Conservation (phyloP, 2,888 invertebrate genomes). For the Megamerina dolium region DNA sequence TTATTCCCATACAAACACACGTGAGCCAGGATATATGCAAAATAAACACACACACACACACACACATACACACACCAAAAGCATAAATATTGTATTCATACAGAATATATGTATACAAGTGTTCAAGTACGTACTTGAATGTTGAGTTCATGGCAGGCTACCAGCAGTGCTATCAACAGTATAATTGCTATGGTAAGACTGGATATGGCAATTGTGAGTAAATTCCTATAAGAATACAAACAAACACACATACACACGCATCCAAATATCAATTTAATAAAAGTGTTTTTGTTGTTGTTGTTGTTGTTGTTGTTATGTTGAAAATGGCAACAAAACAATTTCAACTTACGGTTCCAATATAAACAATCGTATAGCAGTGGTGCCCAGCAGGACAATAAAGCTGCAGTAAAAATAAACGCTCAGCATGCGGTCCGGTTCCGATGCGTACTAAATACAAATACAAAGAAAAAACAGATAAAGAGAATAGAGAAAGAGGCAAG, state of each 20-base stretch:
- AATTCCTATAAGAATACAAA: constrained; percentile 24
- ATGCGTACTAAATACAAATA: constrained; percentile 62
- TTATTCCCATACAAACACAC: too few relatives aligned
- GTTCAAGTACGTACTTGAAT: constrained; percentile 49
- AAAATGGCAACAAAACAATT: not conserved
- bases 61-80: too few relatives aligned
- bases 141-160: constrained; percentile 55
- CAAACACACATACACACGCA: too few relatives aligned
- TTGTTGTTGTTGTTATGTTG: too few relatives aligned
- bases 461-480: not conserved
- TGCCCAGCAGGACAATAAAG: constrained; percentile 63
- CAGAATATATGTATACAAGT: too few relatives aligned
- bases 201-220: constrained; percentile 27
- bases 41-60: too few relatives aligned
- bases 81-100: too few relatives aligned
- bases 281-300: too few relatives aligned
- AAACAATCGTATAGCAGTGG: constrained; percentile 63
- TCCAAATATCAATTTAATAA: too few relatives aligned
- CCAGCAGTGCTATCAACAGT: constrained; percentile 37
- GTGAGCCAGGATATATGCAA: too few relatives aligned
- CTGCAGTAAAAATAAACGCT: constrained; percentile 80
- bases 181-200: constrained; percentile 33
- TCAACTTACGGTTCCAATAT: constrained; percentile 61
- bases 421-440: constrained; percentile 80
- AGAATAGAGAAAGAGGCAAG: not conserved